phyloP scores from a whole-genome alignment of 1,140 invertebrate genomes.

The Heliothis virescens region DNA sequence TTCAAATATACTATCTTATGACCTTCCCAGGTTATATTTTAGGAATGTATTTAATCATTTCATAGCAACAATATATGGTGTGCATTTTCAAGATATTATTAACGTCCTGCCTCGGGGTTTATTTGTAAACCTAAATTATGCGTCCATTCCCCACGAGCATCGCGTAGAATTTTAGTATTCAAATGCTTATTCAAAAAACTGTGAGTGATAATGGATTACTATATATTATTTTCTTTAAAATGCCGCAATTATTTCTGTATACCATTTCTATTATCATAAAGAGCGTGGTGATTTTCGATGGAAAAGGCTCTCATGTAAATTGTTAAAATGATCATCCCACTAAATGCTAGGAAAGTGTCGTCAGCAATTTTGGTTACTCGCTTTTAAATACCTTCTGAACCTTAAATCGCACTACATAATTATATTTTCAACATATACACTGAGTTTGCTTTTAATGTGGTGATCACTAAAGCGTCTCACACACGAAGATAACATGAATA shows the following conservation, averaged over 20 bases:
- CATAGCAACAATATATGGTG: neutral
- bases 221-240: conserved; percentile 41
- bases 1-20: conserved; percentile 1
- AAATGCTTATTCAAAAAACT: conserved; percentile 29
- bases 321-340: conserved; percentile 66
- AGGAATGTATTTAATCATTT: conserved; percentile 7
- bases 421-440: neutral
- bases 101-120: neutral
- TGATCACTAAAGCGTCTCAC: conserved; percentile 62
- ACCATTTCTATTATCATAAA: conserved; percentile 35
- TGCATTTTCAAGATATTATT: conserved; percentile 29
- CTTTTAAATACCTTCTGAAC: conserved; percentile 4
- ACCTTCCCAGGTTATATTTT: conserved; percentile 9
- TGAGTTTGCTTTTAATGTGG: conserved; percentile 25
- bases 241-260: conserved; percentile 29
- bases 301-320: conserved; percentile 73
- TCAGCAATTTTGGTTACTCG: conserved; percentile 15
- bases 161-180: conserved; percentile 51
- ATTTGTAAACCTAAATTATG: conserved; percentile 1
- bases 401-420: neutral
- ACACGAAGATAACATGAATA: too few relatives aligned
- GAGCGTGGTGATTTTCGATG: conserved; percentile 59
- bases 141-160: conserved; percentile 44
- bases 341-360: conserved; percentile 49
- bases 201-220: conserved; percentile 31